These are phyloP conservation scores for Tyto alba DNA, from an alignment of 2,113 vertebrate genomes.

Conservation along the genomic window DNA sequence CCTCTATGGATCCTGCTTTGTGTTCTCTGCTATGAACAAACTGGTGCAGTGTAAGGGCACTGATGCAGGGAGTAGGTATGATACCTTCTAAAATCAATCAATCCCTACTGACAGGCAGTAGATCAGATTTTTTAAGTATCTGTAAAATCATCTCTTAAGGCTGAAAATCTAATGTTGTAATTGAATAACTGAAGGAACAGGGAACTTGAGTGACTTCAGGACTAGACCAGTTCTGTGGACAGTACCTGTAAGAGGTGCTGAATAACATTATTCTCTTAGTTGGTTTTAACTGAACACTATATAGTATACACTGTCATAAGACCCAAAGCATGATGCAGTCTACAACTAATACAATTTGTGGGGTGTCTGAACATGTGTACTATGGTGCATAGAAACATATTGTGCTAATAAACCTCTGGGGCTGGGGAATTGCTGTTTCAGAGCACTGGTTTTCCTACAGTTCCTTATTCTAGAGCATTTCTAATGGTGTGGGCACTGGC, in stretches of 20 bases:
- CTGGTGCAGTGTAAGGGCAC: not conserved
- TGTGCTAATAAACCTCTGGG: not conserved
- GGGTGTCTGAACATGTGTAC: not conserved
- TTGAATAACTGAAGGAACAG: not conserved
- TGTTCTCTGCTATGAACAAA: not conserved
- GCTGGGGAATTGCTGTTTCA: not conserved
- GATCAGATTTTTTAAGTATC: not conserved
- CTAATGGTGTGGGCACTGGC: not conserved
- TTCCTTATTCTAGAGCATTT: not conserved
- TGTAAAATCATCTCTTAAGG: not conserved
- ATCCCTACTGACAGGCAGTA: not conserved
- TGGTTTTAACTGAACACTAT: not conserved
- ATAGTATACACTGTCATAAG: not conserved
- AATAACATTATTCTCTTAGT: not conserved
- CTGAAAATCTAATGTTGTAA: not conserved
- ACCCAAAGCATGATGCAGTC: not conserved
- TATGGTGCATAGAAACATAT: not conserved
- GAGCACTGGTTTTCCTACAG: not conserved
- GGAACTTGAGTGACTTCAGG: not conserved
- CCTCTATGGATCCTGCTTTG: not conserved
- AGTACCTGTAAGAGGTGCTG: not conserved
- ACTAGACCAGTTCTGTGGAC: not conserved
- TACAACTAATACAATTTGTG: not conserved
- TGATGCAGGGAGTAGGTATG: too few species aligned
- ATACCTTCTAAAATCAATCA: not conserved